phyloP scores from a whole-genome alignment of 2,888 invertebrate genomes.

The Oeneis ivallda region DNA sequence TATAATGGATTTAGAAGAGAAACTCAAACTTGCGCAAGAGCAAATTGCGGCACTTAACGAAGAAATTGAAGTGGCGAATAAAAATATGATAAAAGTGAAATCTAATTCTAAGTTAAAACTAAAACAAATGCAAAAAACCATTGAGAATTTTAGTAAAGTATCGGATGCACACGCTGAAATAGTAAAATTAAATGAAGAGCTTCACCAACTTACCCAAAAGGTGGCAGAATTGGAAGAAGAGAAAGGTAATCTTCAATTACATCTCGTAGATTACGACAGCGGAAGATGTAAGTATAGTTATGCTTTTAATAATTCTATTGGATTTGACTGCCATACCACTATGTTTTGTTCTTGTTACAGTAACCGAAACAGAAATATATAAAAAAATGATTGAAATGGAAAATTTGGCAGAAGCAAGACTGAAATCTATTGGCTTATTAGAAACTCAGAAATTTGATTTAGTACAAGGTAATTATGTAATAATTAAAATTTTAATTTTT shows the following conservation, averaged over 20 bases:
- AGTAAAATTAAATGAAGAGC: constrained; percentile 83
- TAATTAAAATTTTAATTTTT: too few species aligned
- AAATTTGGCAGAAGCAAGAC: constrained; percentile 76
- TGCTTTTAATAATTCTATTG: background rate
- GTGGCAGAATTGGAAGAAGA: constrained; percentile 94
- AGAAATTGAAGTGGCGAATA: constrained; percentile 88
- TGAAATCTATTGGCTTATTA: constrained; percentile 82
- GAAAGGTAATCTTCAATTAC: constrained; percentile 94
- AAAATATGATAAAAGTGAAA: constrained; percentile 88
- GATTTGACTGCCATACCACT: background rate
- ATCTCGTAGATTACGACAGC: constrained; percentile 90
- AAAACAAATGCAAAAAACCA: constrained; percentile 89
- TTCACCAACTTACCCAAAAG: constrained; percentile 85
- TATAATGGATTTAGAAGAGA: constrained; percentile 60
- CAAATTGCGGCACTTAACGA: constrained; percentile 82
- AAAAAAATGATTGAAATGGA: constrained; percentile 76
- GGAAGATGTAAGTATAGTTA: constrained; percentile 79
- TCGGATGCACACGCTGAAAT: constrained; percentile 86
- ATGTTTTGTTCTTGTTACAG: constrained; percentile 52
- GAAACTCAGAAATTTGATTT: constrained; percentile 86
- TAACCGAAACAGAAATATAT: constrained; percentile 76
- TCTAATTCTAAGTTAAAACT: constrained; percentile 86
- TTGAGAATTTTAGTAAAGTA: constrained; percentile 84
- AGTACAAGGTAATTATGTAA: constrained; percentile 77
- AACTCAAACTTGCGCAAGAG: constrained; percentile 67